Conservation (phyloP, 2,888 invertebrate genomes). For the Ennomos erosarius region DNA sequence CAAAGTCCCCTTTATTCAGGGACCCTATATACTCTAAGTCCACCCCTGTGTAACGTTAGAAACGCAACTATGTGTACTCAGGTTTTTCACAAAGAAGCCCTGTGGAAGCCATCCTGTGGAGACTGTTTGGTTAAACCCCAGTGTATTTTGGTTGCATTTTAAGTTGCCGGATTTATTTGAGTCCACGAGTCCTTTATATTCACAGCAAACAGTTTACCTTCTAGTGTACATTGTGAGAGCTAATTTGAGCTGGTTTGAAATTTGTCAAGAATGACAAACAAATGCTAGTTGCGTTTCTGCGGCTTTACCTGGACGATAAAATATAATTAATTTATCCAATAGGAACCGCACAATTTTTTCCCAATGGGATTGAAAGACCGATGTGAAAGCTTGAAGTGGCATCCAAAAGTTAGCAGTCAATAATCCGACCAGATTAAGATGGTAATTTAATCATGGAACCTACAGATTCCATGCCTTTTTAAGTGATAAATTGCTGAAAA, state of each 20-base stretch:
- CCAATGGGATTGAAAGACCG: no score
- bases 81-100: slow-evolving; percentile 42
- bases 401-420: no score
- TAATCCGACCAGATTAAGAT: no score
- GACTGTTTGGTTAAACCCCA: slow-evolving; percentile 30
- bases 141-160: slow-evolving; percentile 34
- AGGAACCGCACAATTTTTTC: no score
- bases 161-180: slow-evolving; percentile 25
- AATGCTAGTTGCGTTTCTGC: no score
- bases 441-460: no score
- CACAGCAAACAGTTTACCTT: slow-evolving; percentile 22
- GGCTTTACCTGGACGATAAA: no score
- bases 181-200: slow-evolving; percentile 24
- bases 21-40: neutral
- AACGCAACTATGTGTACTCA: slow-evolving; percentile 22
- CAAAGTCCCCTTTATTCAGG: no score
- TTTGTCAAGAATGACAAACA: neutral
- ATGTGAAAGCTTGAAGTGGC: no score
- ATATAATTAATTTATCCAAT: no score
- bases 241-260: neutral
- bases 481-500: no score
- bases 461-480: no score
- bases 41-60: slow-evolving; percentile 3
- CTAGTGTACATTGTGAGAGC: neutral
- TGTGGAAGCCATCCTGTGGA: slow-evolving; percentile 34